phyloP scores from a whole-genome alignment of 2,888 invertebrate genomes.

The Apamea sordens region DNA sequence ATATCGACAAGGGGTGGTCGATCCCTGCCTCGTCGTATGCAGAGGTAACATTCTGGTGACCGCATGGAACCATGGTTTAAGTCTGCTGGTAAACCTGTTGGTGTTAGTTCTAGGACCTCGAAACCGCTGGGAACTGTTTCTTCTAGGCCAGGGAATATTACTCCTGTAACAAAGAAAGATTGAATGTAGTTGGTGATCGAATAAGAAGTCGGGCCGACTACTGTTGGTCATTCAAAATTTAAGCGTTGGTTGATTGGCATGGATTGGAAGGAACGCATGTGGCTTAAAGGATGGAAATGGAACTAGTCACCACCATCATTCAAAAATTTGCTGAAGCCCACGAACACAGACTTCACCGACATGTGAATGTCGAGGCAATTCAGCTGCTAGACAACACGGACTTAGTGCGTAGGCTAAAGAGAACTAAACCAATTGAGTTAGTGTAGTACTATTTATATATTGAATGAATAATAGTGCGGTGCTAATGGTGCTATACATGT shows the following conservation, averaged over 20 bases:
- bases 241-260: background rate
- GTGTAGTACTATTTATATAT: too few relatives aligned
- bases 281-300: background rate
- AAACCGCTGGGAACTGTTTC: conserved; percentile 96
- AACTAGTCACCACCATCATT: too few relatives aligned
- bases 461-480: too few relatives aligned
- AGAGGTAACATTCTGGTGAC: conserved; percentile 97
- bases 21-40: conserved; percentile 97
- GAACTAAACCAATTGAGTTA: too few relatives aligned
- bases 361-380: too few relatives aligned
- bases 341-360: too few relatives aligned
- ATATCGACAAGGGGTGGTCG: conserved; percentile 99
- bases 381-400: too few relatives aligned
- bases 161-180: conserved; percentile 78
- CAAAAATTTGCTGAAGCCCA: too few relatives aligned
- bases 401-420: too few relatives aligned
- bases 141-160: conserved; percentile 95
- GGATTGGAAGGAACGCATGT: background rate
- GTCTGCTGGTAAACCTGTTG: conserved; percentile 97
- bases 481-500: too few relatives aligned
- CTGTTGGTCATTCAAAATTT: background rate
- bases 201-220: background rate
- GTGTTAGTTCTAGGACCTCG: conserved; percentile 94
- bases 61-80: conserved; percentile 99
- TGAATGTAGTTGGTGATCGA: background rate